phyloP scores from a whole-genome alignment of 2,888 invertebrate genomes.

The Branchellion lobata region DNA sequence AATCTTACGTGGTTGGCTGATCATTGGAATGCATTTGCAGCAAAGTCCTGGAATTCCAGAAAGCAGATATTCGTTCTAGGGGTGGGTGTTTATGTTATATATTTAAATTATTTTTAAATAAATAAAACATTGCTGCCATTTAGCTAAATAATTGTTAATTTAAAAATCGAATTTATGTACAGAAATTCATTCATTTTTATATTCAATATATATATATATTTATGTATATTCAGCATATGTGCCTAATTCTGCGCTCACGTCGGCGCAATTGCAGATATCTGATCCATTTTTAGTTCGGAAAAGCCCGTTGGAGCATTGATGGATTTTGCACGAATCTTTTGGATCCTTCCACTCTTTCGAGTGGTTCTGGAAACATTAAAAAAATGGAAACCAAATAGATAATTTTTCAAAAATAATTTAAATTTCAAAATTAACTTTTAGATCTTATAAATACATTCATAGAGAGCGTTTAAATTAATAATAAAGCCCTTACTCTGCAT shows the following conservation, averaged over 20 bases:
- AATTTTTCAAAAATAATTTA: too few species aligned
- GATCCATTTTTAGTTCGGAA: not conserved
- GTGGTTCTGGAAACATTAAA: too few species aligned
- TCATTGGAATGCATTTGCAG: constrained; percentile 30
- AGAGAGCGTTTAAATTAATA: not conserved
- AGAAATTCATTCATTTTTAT: too few species aligned
- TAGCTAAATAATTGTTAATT: too few species aligned
- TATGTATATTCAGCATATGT: too few species aligned
- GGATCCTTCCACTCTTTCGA: constrained; percentile 12
- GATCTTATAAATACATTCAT: not conserved
- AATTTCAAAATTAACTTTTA: not conserved
- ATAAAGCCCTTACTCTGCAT: constrained; percentile 11
- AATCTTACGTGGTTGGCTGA: not conserved
- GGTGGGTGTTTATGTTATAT: not conserved
- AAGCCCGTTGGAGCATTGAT: not conserved
- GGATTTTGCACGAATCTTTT: not conserved
- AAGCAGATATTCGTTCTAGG: constrained; percentile 5
- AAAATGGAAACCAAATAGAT: too few species aligned
- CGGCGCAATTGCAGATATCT: not conserved
- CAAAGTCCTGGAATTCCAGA: constrained; percentile 29
- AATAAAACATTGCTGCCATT: too few species aligned
- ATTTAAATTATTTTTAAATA: not conserved
- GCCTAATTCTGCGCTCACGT: too few species aligned
- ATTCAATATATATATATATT: too few species aligned
- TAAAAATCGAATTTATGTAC: too few species aligned